Conservation (phyloP, 2,113 vertebrate genomes). For the Mola mola region DNA sequence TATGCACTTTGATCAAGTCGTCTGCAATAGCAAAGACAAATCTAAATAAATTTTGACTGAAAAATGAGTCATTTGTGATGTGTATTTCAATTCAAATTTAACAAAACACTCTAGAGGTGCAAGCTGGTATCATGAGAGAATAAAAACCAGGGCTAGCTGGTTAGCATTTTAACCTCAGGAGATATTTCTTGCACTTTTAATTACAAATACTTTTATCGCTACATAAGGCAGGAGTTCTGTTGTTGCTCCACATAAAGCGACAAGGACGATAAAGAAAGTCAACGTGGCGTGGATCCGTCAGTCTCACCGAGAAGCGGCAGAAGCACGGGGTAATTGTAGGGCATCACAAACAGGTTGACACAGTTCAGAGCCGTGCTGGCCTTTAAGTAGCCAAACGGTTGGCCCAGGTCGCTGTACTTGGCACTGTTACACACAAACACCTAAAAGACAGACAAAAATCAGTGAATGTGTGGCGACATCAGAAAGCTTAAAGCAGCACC, state of each 20-base stretch:
- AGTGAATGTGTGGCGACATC: background rate
- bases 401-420: constrained; percentile 96
- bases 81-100: too few relatives aligned
- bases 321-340: constrained; percentile 97
- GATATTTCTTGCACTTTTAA: too few relatives aligned
- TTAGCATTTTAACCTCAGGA: too few relatives aligned
- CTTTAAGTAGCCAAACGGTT: constrained; percentile 97
- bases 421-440: constrained; percentile 98
- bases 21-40: constrained; percentile 77
- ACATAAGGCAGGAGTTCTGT: too few relatives aligned
- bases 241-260: too few relatives aligned
- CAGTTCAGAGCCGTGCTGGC: constrained; percentile 97
- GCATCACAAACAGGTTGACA: constrained; percentile 99
- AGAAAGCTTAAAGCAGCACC: too few relatives aligned
- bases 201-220: too few relatives aligned
- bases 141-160: too few relatives aligned
- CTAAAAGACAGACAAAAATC: constrained; percentile 65
- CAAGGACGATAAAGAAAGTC: background rate
- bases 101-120: too few relatives aligned
- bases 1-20: constrained; percentile 98
- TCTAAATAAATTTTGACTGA: accelerated
- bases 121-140: too few relatives aligned
- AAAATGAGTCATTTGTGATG: too few relatives aligned
- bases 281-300: background rate
- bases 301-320: constrained; percentile 93